Percentiles rank a stretch among this genome's conserved stretches.
Conservation (phyloP, 2,888 invertebrate species). For the Tineola bisselliella region DNA sequence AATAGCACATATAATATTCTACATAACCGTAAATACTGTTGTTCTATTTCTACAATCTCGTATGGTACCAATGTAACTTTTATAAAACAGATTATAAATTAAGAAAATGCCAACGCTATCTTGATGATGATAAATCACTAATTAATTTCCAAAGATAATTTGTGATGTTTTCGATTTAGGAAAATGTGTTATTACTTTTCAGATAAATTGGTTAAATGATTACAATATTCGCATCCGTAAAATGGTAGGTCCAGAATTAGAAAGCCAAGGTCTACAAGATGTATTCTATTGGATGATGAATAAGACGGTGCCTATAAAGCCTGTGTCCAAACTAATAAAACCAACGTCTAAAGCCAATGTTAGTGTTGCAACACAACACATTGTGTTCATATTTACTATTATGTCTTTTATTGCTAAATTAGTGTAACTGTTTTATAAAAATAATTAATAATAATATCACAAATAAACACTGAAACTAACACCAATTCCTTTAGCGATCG, state of each 20-base stretch:
- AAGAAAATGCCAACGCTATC: too few relatives aligned
- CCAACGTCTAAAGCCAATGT: neutral
- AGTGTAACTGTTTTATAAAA: neutral
- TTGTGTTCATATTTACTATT: neutral
- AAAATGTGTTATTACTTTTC: too few relatives aligned
- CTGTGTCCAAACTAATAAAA: conserved; percentile 34
- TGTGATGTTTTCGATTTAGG: too few relatives aligned
- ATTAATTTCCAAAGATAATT: neutral
- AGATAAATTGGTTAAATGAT: conserved; percentile 82
- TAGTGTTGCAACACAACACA: too few relatives aligned
- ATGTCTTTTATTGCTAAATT: neutral
- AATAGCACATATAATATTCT: too few relatives aligned
- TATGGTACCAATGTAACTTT: too few relatives aligned
- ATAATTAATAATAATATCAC: too few relatives aligned
- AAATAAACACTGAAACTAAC: too few relatives aligned
- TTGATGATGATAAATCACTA: neutral
- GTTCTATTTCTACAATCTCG: too few relatives aligned
- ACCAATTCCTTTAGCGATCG: too few relatives aligned
- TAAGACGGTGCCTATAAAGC: conserved; percentile 74
- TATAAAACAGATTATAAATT: too few relatives aligned
- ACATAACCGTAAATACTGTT: too few relatives aligned
- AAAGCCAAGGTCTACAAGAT: conserved; percentile 73
- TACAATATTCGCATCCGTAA: conserved; percentile 80
- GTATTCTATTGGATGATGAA: conserved; percentile 88
- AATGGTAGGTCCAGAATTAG: conserved; percentile 78